phyloP scores from a whole-genome alignment of 2,797 vertebrate species.

The Brachyrhaphis roseni region DNA sequence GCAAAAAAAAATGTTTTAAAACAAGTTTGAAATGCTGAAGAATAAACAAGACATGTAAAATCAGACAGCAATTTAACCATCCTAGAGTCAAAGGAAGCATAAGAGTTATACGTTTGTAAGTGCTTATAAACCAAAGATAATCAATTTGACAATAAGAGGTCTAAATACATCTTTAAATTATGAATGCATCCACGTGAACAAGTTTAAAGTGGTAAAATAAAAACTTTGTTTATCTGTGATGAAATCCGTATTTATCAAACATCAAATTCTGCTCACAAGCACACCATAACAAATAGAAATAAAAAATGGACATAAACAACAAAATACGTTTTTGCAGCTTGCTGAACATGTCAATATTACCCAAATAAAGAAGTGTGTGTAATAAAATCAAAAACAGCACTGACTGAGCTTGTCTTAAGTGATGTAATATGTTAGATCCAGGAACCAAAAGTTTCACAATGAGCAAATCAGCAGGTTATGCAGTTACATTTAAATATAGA shows the following conservation, averaged over 20 bases:
- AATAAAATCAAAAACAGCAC: neutral
- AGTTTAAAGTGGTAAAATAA: neutral
- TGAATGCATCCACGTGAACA: neutral
- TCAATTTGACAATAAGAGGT: neutral
- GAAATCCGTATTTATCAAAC: neutral
- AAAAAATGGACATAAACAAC: neutral
- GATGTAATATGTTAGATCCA: neutral
- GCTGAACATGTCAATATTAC: neutral
- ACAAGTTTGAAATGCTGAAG: neutral
- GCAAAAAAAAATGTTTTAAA: neutral
- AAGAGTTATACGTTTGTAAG: neutral
- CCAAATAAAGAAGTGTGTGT: neutral
- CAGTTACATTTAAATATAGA: neutral
- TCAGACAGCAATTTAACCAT: neutral
- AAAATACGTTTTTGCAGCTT: neutral
- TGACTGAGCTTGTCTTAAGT: neutral
- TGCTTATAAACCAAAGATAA: neutral
- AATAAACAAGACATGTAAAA: neutral
- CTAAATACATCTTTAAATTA: neutral
- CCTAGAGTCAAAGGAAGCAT: neutral
- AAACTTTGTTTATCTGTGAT: neutral
- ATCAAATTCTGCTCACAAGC: neutral
- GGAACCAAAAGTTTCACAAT: conserved; percentile 1
- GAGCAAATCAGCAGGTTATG: neutral
- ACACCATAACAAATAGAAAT: neutral